Evolutionary conservation across 2,888 invertebrate species (phyloP), one percentile per base, ranked within the genome.

Genomic region (Patella depressa): DNA sequence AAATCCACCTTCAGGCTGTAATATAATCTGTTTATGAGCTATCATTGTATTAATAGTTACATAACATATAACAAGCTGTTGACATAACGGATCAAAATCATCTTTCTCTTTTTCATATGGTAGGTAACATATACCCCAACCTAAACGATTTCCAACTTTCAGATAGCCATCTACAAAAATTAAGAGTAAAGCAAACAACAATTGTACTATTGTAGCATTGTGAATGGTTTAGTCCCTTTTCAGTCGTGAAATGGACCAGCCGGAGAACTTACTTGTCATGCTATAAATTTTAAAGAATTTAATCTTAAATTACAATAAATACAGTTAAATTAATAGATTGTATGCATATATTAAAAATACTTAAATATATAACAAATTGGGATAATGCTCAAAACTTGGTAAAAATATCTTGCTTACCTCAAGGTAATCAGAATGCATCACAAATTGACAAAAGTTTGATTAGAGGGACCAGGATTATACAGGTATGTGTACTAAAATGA

Each of bases 1-100:
- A 82, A 87, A 89, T 29, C 90, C 90, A 5, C 90, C 90, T 59
- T 86, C 83, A 14, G 90, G 90, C 79, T 90, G 90, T 73, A 90
- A 77, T 84, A 90, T 88, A 83, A 89, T 85, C 53, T 87, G 80
- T 53, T 84, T 85, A 79, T 86, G 85, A 53, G 85, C 84, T 75
- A 89, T 85, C 29, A 82, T 77, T 72, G 85, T 83, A 79, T 90
- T 84, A 54, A 88, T 78, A 19, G 89, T 87, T 3, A 90, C 87
- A 81, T 88, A 90, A 82, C 89, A 89, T 73, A 89, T 80, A 3
- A 90, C 88, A 24, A 89, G 81, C 81, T 90, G 90, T 75, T 88
- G 82, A 14, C 83, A 83, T 74, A 85, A 86, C 34, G 88, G 88
- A 80, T 85, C 85, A 78, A 88, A 88, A 71, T 84, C 80, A 7